Conservation (phyloP, 1,140 invertebrate genomes). For the Homalodisca vitripennis region DNA sequence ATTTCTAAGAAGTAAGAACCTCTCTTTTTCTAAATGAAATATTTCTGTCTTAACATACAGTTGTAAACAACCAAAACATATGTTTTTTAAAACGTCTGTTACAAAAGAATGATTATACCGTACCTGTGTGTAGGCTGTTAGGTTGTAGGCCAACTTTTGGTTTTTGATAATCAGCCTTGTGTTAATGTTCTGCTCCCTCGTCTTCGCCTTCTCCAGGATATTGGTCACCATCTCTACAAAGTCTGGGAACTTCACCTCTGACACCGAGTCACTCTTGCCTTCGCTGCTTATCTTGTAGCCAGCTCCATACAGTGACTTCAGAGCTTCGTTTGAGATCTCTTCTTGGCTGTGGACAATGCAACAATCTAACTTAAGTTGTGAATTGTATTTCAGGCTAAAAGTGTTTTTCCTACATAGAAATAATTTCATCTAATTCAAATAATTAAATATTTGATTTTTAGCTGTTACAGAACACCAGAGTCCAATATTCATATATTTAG, state of each 20-base stretch:
- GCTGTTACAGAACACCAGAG: too few species aligned
- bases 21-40: too few species aligned
- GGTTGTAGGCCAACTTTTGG: slow-evolving; percentile 55
- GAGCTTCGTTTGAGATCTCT: slow-evolving; percentile 71
- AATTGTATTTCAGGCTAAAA: too few species aligned
- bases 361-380: too few species aligned
- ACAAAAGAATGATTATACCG: not conserved
- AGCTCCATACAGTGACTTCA: slow-evolving; percentile 65
- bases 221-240: slow-evolving; percentile 64
- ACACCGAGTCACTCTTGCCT: slow-evolving; percentile 5
- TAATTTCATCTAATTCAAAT: too few species aligned
- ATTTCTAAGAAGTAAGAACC: not conserved
- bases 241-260: slow-evolving; percentile 50
- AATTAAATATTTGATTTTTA: too few species aligned
- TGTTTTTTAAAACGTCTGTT: not conserved
- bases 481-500: too few species aligned
- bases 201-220: slow-evolving; percentile 61
- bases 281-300: slow-evolving; percentile 52
- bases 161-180: slow-evolving; percentile 55
- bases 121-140: slow-evolving; percentile 54
- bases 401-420: too few species aligned
- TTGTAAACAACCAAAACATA: not conserved
- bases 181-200: slow-evolving; percentile 56
- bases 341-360: slow-evolving; percentile 58
- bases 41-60: not conserved